phyloP scores from a whole-genome alignment of 2,888 invertebrate species.

The Drosophila imparisetae region DNA sequence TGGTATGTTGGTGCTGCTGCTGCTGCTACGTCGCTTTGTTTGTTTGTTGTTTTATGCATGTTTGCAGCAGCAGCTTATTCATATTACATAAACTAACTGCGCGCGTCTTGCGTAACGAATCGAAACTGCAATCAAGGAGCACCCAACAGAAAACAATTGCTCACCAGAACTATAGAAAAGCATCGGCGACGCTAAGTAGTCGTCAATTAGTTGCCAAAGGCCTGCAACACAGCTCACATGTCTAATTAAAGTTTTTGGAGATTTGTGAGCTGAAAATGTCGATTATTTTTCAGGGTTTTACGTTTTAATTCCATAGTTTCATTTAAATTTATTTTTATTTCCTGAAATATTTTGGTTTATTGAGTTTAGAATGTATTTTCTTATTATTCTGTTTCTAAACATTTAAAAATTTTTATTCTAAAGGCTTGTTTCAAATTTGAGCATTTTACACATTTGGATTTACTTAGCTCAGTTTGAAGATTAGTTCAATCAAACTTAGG shows the following conservation, averaged over 20 bases:
- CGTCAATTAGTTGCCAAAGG: conserved; percentile 51
- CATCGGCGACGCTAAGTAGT: not conserved
- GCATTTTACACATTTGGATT: not conserved
- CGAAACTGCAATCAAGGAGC: conserved; percentile 67
- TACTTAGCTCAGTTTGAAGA: not conserved
- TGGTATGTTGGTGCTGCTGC: conserved; percentile 45
- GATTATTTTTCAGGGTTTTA: not conserved
- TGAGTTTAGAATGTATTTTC: conserved; percentile 18
- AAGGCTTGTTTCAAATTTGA: not conserved
- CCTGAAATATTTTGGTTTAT: not conserved
- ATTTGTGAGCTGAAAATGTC: conserved; percentile 2
- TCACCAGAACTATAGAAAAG: conserved; percentile 15
- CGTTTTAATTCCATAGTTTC: not conserved
- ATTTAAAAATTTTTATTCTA: too few relatives aligned
- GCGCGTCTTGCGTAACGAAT: conserved; percentile 78
- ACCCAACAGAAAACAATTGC: conserved; percentile 21
- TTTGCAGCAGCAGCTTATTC: conserved; percentile 72
- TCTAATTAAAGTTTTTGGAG: conserved; percentile 61
- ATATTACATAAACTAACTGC: conserved; percentile 76
- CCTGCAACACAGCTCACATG: conserved; percentile 63
- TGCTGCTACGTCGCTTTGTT: conserved; percentile 26
- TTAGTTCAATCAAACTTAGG: conserved; percentile 1
- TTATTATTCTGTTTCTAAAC: conserved; percentile 23
- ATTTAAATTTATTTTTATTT: not conserved
- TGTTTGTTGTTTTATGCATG: conserved; percentile 45